These are phyloP conservation scores for Drosophila ohnishii DNA, from an alignment of 1,140 invertebrate species.

Conservation along the genomic window DNA sequence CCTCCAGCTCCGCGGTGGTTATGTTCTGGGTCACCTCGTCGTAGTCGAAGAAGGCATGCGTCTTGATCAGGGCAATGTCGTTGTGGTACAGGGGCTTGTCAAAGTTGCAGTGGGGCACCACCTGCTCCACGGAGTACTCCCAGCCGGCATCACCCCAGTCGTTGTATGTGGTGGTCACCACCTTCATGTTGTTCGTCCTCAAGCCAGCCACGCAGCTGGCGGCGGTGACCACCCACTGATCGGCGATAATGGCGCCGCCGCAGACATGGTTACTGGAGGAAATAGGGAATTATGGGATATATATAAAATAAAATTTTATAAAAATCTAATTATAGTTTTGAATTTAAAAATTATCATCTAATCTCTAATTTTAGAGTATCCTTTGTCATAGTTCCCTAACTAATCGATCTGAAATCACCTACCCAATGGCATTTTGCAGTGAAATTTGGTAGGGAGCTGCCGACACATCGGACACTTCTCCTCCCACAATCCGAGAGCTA, in stretches of 20 bases:
- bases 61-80: constrained; percentile 84
- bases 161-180: constrained; percentile 70
- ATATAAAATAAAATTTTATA: not conserved
- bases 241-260: constrained; percentile 81
- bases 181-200: constrained; percentile 45
- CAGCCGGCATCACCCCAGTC: constrained; percentile 61
- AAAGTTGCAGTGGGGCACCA: constrained; percentile 72
- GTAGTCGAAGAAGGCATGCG: constrained; percentile 77
- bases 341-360: not conserved
- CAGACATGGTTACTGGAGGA: constrained; percentile 80
- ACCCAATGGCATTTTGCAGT: constrained; percentile 61
- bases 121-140: constrained; percentile 58
- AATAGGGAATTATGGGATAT: not conserved
- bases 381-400: too few species aligned
- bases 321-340: too few species aligned
- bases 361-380: not conserved
- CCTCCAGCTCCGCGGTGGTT: constrained; percentile 43
- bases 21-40: constrained; percentile 84
- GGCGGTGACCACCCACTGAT: constrained; percentile 82
- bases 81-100: constrained; percentile 82
- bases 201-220: constrained; percentile 81
- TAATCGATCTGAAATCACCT: not conserved
- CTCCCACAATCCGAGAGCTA: constrained; percentile 81
- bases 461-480: constrained; percentile 71
- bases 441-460: constrained; percentile 83